A percentile compares a stretch with the other conserved stretches of the same genome.
These are phyloP conservation scores for Ctenodactylus gundi DNA, from an alignment of 2,113 vertebrate genomes.

Conservation along the genomic window DNA sequence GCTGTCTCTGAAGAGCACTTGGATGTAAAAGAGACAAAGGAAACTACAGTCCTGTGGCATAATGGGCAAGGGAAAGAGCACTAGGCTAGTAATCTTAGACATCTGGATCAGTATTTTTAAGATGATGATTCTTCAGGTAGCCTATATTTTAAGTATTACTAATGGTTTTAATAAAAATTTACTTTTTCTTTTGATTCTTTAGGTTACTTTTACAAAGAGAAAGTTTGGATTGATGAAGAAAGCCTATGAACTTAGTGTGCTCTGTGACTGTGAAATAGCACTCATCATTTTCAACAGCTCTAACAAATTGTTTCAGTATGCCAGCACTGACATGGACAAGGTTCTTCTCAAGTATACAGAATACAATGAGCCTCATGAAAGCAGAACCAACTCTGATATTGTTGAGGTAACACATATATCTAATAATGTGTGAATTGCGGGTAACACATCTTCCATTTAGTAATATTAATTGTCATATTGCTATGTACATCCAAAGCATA, in stretches of 20 bases:
- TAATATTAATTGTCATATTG: background rate
- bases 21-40: background rate
- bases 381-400: slow-evolving; percentile 99
- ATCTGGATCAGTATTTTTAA: background rate
- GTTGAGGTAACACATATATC: slow-evolving; percentile 93
- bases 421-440: background rate
- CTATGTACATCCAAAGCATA: background rate
- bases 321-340: slow-evolving; percentile 99
- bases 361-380: slow-evolving; percentile 99
- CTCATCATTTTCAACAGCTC: slow-evolving; percentile 99
- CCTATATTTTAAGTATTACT: background rate
- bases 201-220: slow-evolving; percentile 99
- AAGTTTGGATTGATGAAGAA: slow-evolving; percentile 99
- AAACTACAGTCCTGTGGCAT: background rate
- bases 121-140: background rate
- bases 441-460: slow-evolving; percentile 39
- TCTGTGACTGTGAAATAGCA: slow-evolving; percentile 99
- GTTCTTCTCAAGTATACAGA: slow-evolving; percentile 99
- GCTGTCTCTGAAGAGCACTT: background rate
- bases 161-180: background rate
- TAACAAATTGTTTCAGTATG: slow-evolving; percentile 99
- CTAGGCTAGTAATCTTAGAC: background rate
- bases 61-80: background rate
- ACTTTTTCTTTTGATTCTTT: slow-evolving; percentile 64
- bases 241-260: slow-evolving; percentile 98